Evolutionary conservation across 2,113 vertebrate genomes (phyloP).

Genomic region (Dipodomys ordii): DNA sequence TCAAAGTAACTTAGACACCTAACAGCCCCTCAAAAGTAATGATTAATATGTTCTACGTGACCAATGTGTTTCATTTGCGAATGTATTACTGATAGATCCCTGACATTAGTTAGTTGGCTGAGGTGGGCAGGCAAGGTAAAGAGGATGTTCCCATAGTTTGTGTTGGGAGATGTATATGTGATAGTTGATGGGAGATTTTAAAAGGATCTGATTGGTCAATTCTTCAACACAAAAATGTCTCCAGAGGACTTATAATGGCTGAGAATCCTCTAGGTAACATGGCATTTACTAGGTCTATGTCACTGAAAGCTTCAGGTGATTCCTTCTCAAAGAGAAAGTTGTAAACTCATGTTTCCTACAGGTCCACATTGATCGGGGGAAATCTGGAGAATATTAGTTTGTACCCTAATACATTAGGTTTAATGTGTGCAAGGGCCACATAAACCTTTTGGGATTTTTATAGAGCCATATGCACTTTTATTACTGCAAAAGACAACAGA

Average conservation of each 20-base stretch:
- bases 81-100: background rate
- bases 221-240: background rate
- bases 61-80: background rate
- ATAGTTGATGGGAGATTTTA: background rate
- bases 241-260: conserved; percentile 3
- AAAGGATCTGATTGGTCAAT: conserved; percentile 3
- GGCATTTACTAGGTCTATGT: conserved; percentile 42
- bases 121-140: background rate
- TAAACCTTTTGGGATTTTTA: conserved; percentile 72
- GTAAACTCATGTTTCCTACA: conserved; percentile 33
- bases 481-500: conserved; percentile 77
- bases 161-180: background rate
- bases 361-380: background rate
- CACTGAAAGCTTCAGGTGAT: conserved; percentile 31
- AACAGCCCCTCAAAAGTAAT: background rate
- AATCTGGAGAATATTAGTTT: conserved; percentile 74
- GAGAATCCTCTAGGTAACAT: conserved; percentile 22
- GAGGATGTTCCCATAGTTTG: background rate
- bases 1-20: background rate
- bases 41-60: background rate
- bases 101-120: background rate
- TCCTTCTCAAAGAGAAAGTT: conserved; percentile 22
- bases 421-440: conserved; percentile 70
- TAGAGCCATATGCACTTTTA: conserved; percentile 71
- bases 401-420: conserved; percentile 69